Conservation (phyloP, 2,888 invertebrate species). For the Thecophora atra region DNA sequence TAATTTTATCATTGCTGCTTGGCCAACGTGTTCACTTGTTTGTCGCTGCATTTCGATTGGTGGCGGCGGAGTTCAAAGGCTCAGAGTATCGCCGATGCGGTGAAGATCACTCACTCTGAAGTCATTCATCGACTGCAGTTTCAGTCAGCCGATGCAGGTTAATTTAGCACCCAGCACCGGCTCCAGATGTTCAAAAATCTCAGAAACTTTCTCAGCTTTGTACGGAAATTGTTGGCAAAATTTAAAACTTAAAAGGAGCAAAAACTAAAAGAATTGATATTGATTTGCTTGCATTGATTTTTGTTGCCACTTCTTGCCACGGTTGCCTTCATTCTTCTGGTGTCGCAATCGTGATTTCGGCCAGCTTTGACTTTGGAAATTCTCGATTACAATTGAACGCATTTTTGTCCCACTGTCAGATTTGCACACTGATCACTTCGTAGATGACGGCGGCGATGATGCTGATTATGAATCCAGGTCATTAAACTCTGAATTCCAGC, state of each 20-base stretch:
- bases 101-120: slow-evolving; percentile 26
- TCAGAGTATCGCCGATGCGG: slow-evolving; percentile 1
- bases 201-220: slow-evolving; percentile 41
- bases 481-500: slow-evolving; percentile 1
- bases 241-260: slow-evolving; percentile 25
- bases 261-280: slow-evolving; percentile 35
- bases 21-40: neutral
- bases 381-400: neutral
- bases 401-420: slow-evolving; percentile 44
- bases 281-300: slow-evolving; percentile 39
- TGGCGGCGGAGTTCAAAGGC: slow-evolving; percentile 28
- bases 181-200: slow-evolving; percentile 30
- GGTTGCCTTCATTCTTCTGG: neutral
- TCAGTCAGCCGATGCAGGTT: neutral
- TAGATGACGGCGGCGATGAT: no score
- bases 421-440: no score
- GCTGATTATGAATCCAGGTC: neutral
- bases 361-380: neutral
- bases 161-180: neutral
- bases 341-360: slow-evolving; percentile 1
- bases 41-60: slow-evolving; percentile 19
- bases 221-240: slow-evolving; percentile 35
- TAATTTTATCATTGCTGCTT: slow-evolving; percentile 58
- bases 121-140: neutral
- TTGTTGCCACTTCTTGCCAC: neutral